Evolutionary conservation across 2,797 vertebrate species (phyloP), one percentile per base, ranked within the genome.

Genomic region (Sebastes wilsoni): DNA sequence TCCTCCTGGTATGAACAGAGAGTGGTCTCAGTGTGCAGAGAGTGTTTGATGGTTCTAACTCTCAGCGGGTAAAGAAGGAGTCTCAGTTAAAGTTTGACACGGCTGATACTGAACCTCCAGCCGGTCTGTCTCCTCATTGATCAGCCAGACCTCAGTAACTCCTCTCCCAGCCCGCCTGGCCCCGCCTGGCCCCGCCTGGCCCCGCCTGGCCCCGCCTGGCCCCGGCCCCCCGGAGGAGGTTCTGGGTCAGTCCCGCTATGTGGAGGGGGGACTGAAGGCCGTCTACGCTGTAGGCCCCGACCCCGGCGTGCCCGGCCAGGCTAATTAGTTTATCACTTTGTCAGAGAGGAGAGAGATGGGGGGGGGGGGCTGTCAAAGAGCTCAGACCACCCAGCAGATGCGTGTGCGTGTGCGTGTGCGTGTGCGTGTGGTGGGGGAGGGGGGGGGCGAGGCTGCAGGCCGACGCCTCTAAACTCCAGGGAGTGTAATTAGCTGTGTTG

Each of bases 291-390:
- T 80, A 72, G 80, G 61, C 58, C 77, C 28, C 30, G 74, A 88
- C 86, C 88, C 80, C 4, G 0, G 32, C 12, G 8, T 84, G 60
- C 95, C 95, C 91, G 91, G 83, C 76, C 96, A 94, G 96, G 96
- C 96, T 98, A 98, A 98, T 98, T 97, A 98, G 96, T 97, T 97
- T 95, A 97, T 97, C 96, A 97, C 96, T 96, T 95, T 97, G 96
- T 97, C 96, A 88, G 75, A 81, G 80, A 69, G 80, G 80, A 66
- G 83, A 71, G 77, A 75, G 87, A 28, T 8, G 8, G 30, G 30
- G 30, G 30, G 30, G 7, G 28, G 28, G 0, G 76, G 80, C 78
- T 80, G 89, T 92, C 83, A 85, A 52, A 81, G 71, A 82, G 67
- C 75, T 85, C 68, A 60, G 83, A 88, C 87, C 81, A 67, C 70